phyloP scores from a whole-genome alignment of 2,888 invertebrate genomes.

The Pimpla rufipes region DNA sequence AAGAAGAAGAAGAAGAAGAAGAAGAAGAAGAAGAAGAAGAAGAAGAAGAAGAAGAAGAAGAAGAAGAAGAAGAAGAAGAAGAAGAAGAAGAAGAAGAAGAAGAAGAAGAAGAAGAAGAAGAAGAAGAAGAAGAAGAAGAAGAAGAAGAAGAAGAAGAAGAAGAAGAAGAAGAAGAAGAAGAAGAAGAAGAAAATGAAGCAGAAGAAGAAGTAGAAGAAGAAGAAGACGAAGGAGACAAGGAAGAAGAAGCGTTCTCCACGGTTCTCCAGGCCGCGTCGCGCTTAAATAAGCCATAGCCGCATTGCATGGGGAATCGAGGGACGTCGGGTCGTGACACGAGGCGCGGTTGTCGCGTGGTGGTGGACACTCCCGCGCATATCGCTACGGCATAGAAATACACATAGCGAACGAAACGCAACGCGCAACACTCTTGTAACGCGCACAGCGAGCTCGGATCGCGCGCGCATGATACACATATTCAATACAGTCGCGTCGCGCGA shows the following conservation, averaged over 20 bases:
- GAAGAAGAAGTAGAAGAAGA: conserved; percentile 55
- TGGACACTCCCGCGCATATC: conserved; percentile 48
- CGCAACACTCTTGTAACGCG: neutral
- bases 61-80: conserved; percentile 46
- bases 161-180: conserved; percentile 38
- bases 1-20: conserved; percentile 37
- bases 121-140: conserved; percentile 36
- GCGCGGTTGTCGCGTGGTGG: conserved; percentile 62
- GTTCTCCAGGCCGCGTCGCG: conserved; percentile 65
- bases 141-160: conserved; percentile 21
- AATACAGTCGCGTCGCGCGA: conserved; percentile 2
- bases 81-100: conserved; percentile 27
- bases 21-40: conserved; percentile 27
- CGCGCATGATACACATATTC: conserved; percentile 37
- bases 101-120: conserved; percentile 6
- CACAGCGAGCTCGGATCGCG: neutral
- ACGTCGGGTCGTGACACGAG: conserved; percentile 75
- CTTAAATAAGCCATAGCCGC: conserved; percentile 69
- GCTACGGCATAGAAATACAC: conserved; percentile 5
- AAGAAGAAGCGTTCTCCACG: conserved; percentile 65
- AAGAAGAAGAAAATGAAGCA: conserved; percentile 42
- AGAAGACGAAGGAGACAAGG: conserved; percentile 37
- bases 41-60: conserved; percentile 6
- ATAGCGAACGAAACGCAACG: conserved; percentile 70
- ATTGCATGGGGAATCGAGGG: conserved; percentile 65